Conservation (phyloP, 2,797 vertebrate species). For the Hippoglossus hippoglossus region DNA sequence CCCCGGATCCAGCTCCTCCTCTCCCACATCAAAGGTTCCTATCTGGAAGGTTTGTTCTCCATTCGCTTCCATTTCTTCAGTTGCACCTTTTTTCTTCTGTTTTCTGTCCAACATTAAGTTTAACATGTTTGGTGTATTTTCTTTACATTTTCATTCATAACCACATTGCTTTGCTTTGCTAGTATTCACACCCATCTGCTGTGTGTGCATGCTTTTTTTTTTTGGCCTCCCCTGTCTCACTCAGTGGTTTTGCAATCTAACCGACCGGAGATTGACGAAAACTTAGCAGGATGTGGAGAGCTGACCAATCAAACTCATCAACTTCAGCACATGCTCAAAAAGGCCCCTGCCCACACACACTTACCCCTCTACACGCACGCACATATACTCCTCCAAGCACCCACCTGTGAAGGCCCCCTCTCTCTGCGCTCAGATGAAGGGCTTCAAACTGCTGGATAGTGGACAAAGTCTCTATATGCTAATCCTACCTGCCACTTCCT, state of each 20-base stretch:
- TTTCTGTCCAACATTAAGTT: conserved; percentile 41
- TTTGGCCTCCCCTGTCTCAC: conserved; percentile 30
- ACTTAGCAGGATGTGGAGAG: conserved; percentile 61
- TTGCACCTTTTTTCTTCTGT: conserved; percentile 49
- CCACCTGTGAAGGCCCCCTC: conserved; percentile 68
- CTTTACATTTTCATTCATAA: conserved; percentile 64
- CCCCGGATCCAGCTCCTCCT: conserved; percentile 96
- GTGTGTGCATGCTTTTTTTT: conserved; percentile 52
- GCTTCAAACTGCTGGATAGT: conserved; percentile 84
- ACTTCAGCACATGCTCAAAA: conserved; percentile 11
- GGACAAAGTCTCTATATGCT: conserved; percentile 68
- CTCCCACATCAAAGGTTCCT: conserved; percentile 99
- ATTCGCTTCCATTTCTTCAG: conserved; percentile 78
- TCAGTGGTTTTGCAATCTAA: conserved; percentile 71
- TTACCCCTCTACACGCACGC: conserved; percentile 10
- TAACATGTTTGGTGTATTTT: conserved; percentile 42
- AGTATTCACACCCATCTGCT: conserved; percentile 49
- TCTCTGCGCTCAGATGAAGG: conserved; percentile 85
- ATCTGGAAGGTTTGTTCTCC: conserved; percentile 99
- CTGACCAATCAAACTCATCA: conserved; percentile 37
- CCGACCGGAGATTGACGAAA: conserved; percentile 68
- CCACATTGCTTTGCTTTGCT: conserved; percentile 71
- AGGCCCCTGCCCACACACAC: conserved; percentile 25
- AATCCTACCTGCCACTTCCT: conserved; percentile 32
- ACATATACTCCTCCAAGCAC: conserved; percentile 38